Evolutionary conservation across 2,888 invertebrate species (phyloP), one percentile per base, ranked within the genome.

Genomic region (Eristalis arbustorum): DNA sequence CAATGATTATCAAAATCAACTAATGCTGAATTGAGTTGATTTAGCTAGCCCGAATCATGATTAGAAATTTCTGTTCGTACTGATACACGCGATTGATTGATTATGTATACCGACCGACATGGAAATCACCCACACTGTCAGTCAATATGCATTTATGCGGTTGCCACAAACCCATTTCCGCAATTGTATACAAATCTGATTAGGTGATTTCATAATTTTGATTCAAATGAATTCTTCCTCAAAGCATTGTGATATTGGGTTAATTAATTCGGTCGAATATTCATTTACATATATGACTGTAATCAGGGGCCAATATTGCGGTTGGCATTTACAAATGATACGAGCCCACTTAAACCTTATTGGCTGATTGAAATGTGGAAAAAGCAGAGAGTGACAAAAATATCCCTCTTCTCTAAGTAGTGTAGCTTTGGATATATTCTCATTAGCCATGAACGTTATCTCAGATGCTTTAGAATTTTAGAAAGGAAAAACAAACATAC

Each of bases 71-170:
- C 22, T 64, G 69, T 28, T 73, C 59, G 61, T 57, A 49, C 63
- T 74, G 63, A 69, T 56, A 69, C 63, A 73, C 62, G 57, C 37
- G 64, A 63, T 73, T 78, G 78, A 78, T 83, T 83, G 78, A 73
- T 83, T 72, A 56, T 59, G 40, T 63, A 64, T 42, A 42, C 68
- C 73, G 63, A 64, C 64, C 63, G 49, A 64, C 59, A 73, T 63
- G 67, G 57, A 66, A 72, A 67, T 67, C 59, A 49, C 57, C 18
- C 23, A 61, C 31, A n/a, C 5, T 42, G 8, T n/a, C 63, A 31
- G 68, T 31, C 77, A 77, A 67, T 82, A 73, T 72, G 5, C 62
- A 72, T 77, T 49, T 57, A 56, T 23, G 18, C 71, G 31, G 14
- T 23, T 56, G 42, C 77, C 61, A n/a, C 62, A 68, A 40, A 63